phyloP scores from a whole-genome alignment of 2,113 vertebrate species.

The Cervus canadensis region DNA sequence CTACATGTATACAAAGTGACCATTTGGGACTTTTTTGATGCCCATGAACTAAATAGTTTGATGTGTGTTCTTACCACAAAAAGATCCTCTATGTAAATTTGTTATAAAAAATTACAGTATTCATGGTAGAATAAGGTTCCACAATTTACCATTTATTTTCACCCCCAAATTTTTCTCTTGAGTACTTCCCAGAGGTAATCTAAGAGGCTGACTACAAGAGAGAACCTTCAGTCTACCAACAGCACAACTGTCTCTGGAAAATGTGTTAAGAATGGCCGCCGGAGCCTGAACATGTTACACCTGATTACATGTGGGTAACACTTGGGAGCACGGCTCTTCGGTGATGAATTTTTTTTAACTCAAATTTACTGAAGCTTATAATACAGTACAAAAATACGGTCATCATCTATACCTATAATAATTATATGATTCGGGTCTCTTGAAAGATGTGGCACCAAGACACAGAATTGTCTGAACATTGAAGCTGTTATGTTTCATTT shows the following conservation, averaged over 20 bases:
- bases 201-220: background rate
- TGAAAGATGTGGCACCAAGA: background rate
- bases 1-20: accelerated
- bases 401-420: background rate
- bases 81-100: background rate
- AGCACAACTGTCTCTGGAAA: background rate
- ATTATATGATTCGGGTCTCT: background rate
- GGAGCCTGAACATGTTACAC: background rate
- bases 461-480: background rate
- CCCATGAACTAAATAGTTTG: background rate
- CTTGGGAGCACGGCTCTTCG: background rate
- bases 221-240: background rate
- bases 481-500: background rate
- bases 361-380: background rate
- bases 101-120: background rate
- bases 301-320: background rate
- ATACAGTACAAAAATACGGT: background rate
- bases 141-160: background rate
- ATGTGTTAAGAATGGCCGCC: background rate
- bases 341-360: background rate
- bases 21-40: background rate
- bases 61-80: background rate
- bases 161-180: background rate
- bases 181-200: background rate
- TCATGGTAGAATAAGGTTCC: background rate